These are phyloP conservation scores for Sarcoramphus papa DNA, from an alignment of 2,797 vertebrate genomes.

Conservation along the genomic window DNA sequence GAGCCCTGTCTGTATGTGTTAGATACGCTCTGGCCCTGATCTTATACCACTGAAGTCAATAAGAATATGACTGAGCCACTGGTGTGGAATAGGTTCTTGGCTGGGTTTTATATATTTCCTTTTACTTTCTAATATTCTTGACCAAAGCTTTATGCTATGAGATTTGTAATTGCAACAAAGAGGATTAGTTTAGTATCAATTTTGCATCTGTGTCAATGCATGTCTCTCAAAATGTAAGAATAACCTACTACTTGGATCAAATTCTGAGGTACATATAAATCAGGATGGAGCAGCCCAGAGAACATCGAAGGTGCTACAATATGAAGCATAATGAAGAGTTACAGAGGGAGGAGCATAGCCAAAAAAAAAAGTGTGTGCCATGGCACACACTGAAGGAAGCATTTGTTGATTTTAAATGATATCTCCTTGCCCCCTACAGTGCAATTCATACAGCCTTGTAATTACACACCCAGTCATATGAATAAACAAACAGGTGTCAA, in stretches of 20 bases:
- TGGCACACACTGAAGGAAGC: neutral
- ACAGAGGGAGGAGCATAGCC: neutral
- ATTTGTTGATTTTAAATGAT: neutral
- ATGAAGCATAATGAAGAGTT: neutral
- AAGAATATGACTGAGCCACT: neutral
- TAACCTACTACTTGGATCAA: neutral
- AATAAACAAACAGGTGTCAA: neutral
- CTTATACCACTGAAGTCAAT: neutral
- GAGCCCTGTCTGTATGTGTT: neutral
- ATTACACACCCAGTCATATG: neutral
- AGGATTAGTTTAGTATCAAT: neutral
- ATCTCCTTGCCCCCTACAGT: neutral
- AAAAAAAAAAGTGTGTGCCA: neutral
- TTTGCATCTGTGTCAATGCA: neutral
- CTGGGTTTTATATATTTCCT: neutral
- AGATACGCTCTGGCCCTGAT: neutral
- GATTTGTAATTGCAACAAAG: neutral
- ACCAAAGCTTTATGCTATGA: neutral
- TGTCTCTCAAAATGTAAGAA: neutral
- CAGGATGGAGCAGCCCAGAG: neutral
- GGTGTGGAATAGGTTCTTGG: neutral
- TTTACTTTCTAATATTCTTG: neutral
- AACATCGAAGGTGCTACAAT: accelerated
- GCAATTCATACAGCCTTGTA: neutral
- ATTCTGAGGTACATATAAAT: neutral